phyloP scores from a whole-genome alignment of 2,113 vertebrate species.

The Phalacrocorax pelagicus region DNA sequence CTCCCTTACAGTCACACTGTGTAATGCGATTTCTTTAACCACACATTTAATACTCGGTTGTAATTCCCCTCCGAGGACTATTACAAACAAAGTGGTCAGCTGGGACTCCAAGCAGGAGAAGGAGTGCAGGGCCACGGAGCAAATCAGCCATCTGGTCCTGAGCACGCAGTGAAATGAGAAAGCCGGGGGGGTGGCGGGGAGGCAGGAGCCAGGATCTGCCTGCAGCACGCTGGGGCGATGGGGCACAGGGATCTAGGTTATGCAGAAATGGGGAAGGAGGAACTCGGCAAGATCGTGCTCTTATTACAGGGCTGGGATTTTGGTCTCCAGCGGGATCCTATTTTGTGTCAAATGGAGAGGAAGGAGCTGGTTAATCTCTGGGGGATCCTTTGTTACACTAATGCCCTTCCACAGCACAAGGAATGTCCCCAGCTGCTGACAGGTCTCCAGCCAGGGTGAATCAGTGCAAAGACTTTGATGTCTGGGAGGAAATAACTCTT shows the following conservation, averaged over 20 bases:
- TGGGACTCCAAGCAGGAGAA: neutral
- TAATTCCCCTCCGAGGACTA: slow-evolving; percentile 61
- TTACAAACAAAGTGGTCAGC: slow-evolving; percentile 53
- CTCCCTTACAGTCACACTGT: slow-evolving; percentile 8
- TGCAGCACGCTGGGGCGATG: fast-evolving
- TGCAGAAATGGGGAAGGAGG: neutral
- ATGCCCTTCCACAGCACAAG: neutral
- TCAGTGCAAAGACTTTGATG: neutral
- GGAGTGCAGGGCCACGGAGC: neutral
- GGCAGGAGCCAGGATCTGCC: neutral
- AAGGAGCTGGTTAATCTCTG: neutral
- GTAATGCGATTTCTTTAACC: slow-evolving; percentile 72
- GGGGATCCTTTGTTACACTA: neutral
- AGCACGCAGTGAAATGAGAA: neutral
- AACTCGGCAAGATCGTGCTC: neutral
- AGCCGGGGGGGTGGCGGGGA: fast-evolving
- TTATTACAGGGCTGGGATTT: neutral
- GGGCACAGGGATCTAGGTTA: neutral
- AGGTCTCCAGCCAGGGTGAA: neutral
- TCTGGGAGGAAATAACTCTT: neutral
- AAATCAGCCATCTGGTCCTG: slow-evolving; percentile 6
- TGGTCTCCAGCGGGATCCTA: neutral
- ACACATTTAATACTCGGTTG: slow-evolving; percentile 49
- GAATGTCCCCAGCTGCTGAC: neutral
- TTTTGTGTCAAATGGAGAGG: neutral